Evolutionary conservation across 2,888 invertebrate genomes (phyloP), one percentile per base, ranked within the genome.

Genomic region (Cordylochernes scorpioides): DNA sequence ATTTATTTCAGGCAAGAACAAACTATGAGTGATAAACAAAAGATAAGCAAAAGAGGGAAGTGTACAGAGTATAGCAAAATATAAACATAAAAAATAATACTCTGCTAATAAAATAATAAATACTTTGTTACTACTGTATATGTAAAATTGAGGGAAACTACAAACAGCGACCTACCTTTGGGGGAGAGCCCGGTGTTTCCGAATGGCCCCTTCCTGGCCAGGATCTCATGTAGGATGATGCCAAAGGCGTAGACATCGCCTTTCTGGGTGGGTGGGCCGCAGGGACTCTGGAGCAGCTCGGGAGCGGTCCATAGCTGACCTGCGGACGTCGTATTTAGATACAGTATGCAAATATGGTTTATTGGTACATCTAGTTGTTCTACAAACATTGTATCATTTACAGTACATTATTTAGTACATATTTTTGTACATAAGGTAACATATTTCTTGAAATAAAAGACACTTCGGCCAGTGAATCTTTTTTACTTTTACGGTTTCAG

Each of bases 181-280:
- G 78, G 77, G 58, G 78, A 75, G 25, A 67, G 52, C n/a, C 42
- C 60, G 32, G 66, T 67, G 41, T 65, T 62, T 39, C 78, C 78
- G 51, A 77, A 88, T 6, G 86, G 86, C 28, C 88, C 86, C 50
- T 71, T 67, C 41, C 88, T 63, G 31, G 75, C 75, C 47, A 86
- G 68, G 42, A 88, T 74, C 60, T 88, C 88, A 52, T 82, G 86
- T 40, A 91, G 61, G 48, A 88, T 84, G 43, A 88, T 78, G 33
- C 75, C 80, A 57, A 97, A 97, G 13, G 94, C 78, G 54, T 91
- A 97, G 10, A 91, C 73, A 53, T 88, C 88, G 12, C 73, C 84
- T 53, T 80, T 78, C 50, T 71, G 80, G 13, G 75, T 71, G 28
- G 59, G 61, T 35, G 30, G 67, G 67, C 34, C 63, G 59, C 17